Conservation (phyloP, 2,888 invertebrate genomes). For the Platycnemis pennipes region DNA sequence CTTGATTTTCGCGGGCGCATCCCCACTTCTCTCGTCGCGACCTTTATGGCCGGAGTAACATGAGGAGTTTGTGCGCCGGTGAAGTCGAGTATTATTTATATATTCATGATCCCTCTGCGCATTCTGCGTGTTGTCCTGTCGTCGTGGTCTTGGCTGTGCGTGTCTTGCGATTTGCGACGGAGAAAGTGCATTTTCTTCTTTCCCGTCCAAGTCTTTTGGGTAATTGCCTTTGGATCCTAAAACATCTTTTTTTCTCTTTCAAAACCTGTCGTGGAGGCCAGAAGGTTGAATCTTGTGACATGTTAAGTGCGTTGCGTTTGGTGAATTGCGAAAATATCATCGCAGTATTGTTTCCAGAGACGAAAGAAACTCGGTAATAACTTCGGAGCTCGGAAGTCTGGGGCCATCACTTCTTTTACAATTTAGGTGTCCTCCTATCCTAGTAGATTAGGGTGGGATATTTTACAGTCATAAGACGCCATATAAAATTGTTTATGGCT, state of each 20-base stretch:
- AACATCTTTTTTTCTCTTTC: neutral
- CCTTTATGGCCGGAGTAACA: neutral
- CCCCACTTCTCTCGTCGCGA: neutral
- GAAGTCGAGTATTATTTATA: neutral
- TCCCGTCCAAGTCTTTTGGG: neutral
- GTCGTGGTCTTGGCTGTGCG: neutral
- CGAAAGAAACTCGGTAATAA: no score
- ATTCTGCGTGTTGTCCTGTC: neutral
- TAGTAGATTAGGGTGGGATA: no score
- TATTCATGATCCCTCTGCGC: neutral
- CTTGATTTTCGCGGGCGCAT: neutral
- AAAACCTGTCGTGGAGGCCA: neutral
- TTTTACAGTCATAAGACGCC: no score
- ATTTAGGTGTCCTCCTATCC: no score
- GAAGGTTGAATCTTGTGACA: neutral
- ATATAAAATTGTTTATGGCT: no score
- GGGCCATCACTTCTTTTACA: no score
- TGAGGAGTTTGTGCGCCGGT: neutral
- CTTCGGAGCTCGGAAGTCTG: no score
- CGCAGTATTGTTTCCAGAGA: no score
- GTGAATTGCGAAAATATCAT: neutral
- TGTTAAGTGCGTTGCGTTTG: neutral
- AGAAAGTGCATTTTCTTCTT: neutral
- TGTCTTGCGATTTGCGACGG: neutral
- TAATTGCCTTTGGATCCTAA: neutral